Base-by-base conservation (phyloP, 2,113 vertebrate genomes). In the Chaetorhynchus papuensis region DNA sequence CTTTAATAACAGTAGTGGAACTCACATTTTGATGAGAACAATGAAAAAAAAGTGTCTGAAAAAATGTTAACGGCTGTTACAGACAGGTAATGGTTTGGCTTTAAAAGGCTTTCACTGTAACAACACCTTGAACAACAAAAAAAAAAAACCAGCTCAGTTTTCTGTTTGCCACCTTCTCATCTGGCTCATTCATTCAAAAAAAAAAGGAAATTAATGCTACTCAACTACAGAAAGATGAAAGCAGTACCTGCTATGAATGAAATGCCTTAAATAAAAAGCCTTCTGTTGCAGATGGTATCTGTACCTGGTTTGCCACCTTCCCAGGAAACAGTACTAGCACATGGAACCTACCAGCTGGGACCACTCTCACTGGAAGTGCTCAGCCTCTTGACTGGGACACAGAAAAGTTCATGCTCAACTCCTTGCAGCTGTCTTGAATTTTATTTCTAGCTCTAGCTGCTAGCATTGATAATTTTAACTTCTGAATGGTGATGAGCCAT, bases 41-140 rank as follows among this genome's bases (percentile, higher is more conserved):
- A 63, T 31, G n/a, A 75, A 93, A 95, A 90, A 90, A 93, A 65
- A 76, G n/a, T 5, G 14, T 85, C 90, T 90, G 74, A 74, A 87
- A 94, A 89, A 44, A 12, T 3, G 23, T 57, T 13, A 39, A 53
- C 10, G 28, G 23, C 13, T 61, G 13, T 49, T 63, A 33, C 88
- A 59, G 9, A 7, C 3, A 75, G 7, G 17, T 20, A 44, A 33
- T 2, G 1, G 39, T 68, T 84, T 44, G 30, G 26, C 50, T 91
- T 88, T 77, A 63, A 74, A 82, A 74, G 50, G 27, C 19, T 72
- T 68, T 57, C 27, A 42, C 27, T 68, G 37, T 35, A 69, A 68
- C 24, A 68, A 22, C 6, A 87, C 21, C 57, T 65, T 42, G 35
- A 93, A 74, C 27, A 81, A 65, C 50, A 61, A 39, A 13, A 57